phyloP scores from a whole-genome alignment of 2,888 invertebrate genomes.

The Vanessa cardui region DNA sequence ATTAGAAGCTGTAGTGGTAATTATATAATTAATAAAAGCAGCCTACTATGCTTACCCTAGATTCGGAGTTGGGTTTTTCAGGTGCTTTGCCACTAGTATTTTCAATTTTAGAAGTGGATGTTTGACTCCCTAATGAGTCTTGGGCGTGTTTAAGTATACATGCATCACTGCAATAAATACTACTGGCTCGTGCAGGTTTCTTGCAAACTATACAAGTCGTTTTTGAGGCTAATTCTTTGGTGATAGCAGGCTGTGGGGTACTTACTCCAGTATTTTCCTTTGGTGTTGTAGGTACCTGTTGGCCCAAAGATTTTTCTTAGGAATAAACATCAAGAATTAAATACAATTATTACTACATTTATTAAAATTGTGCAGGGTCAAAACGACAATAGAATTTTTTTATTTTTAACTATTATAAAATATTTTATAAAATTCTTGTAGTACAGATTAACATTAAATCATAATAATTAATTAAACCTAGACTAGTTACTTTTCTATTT shows the following conservation, averaged over 20 bases:
- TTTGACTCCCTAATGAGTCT: conserved; percentile 78
- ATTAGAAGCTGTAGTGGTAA: not conserved
- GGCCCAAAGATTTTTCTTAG: conserved; percentile 10
- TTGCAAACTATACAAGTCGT: conserved; percentile 90
- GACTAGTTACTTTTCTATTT: no score
- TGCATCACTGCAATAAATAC: conserved; percentile 94
- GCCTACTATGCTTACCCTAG: conserved; percentile 57
- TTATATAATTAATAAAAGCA: not conserved
- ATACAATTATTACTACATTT: no score
- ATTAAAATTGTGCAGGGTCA: no score
- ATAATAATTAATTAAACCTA: no score
- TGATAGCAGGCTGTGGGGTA: conserved; percentile 39
- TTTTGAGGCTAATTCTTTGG: conserved; percentile 54
- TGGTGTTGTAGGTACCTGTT: conserved; percentile 34
- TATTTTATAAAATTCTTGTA: no score
- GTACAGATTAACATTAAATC: no score
- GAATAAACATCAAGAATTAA: not conserved
- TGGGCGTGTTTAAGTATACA: conserved; percentile 94
- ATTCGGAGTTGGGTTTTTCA: conserved; percentile 66
- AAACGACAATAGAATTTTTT: no score
- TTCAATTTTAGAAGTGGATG: conserved; percentile 52
- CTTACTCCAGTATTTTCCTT: conserved; percentile 39
- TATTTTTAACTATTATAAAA: no score
- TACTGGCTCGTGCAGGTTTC: conserved; percentile 88
- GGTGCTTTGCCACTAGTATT: conserved; percentile 53